Evolutionary conservation across 2,113 vertebrate species (phyloP), one percentile per base, ranked within the genome.

Genomic region (Tachycineta bicolor): DNA sequence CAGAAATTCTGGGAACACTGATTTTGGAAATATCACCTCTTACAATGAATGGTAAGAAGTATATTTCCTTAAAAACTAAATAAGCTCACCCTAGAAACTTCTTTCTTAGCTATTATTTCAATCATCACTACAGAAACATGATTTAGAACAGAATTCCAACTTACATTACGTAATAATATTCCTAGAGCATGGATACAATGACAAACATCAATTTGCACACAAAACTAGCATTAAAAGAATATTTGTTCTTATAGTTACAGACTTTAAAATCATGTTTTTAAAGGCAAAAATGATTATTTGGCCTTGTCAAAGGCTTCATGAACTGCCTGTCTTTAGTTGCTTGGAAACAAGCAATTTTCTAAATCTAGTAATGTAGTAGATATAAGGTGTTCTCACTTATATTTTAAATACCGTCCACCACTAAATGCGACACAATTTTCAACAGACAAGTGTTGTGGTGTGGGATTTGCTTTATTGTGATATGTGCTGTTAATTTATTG

Each of bases 31-130:
- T 80, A 41, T 19, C 0, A 0, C 22, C 16, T 65, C 28, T 87
- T 67, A n/a, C 8, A 39, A 2, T 24, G 21, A 46, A 4, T 44
- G 19, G 5, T 70, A 79, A 39, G 34, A 83, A 39, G 21, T 58
- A 37, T 49, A 49, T 50, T 46, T 87, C 14, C 28, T 83, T 44
- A 65, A 65, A 25, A 83, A 65, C 9, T 22, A 77, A 87, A n/a
- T 83, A 74, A 94, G 4, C 24, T 89, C n/a, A 56, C 23, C 3
- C 28, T 62, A 77, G 60, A 58, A 76, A 79, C 10, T 11, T 64
- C 11, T 81, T 83, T 92, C 53, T 73, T 77, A 83, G 31, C 44
- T 83, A 20, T 73, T 80, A 46, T 76, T 94, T 88, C 25, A 46
- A 4, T 65, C 23, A 50, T 63, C 18, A 31, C 5, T 52, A 53